Base-by-base conservation (phyloP, 1,140 invertebrate species). In the Achroia grisella region DNA sequence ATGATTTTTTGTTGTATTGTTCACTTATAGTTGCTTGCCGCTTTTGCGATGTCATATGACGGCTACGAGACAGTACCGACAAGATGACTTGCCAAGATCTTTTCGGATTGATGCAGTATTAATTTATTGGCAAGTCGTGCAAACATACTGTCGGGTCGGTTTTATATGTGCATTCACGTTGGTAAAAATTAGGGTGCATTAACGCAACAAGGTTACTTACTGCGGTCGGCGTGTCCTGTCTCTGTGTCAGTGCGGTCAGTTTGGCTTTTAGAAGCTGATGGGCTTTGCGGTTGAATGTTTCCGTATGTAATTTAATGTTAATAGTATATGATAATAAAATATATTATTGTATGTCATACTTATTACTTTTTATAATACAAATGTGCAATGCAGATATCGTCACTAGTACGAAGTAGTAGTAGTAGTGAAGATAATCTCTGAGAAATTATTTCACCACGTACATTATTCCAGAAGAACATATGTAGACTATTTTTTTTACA, bases 171-270 rank as follows among this genome's bases (percentile, higher is more conserved):
- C 63, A 61, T 53, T 63, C 56, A 62, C 61, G 62, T 44, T 57
- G 66, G 74, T 77, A 76, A 82, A n/a, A 84, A 80, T 82, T 82
- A 75, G 81, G 76, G 73, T 85, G 70, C 76, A 79, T 76, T 82
- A 80, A 78, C 54, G 72, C 61, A 78, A 79, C 73, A 79, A 77
- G 77, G 71, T 71, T 69, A 71, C 47, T 44, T 69, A 71, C 45
- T 44, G 62, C 48, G 65, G 55, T 45, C 48, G 44, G 29, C 42
- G 36, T 50, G 61, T 68, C 64, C 64, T 68, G 64, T 56, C 44
- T 13, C 33, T 56, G 58, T 68, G 64, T 56, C 44, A 10, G 39
- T 56, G 58, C 62, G 62, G 63, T 62, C 55, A 62, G 58, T 40
- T 40, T 30, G 44, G 50, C 56, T 64, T 65, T 52, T 62, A 55